A percentile compares a stretch with the other conserved stretches of the same genome.
Conservation (phyloP, 2,797 vertebrate genomes). For the Masticophis lateralis region DNA sequence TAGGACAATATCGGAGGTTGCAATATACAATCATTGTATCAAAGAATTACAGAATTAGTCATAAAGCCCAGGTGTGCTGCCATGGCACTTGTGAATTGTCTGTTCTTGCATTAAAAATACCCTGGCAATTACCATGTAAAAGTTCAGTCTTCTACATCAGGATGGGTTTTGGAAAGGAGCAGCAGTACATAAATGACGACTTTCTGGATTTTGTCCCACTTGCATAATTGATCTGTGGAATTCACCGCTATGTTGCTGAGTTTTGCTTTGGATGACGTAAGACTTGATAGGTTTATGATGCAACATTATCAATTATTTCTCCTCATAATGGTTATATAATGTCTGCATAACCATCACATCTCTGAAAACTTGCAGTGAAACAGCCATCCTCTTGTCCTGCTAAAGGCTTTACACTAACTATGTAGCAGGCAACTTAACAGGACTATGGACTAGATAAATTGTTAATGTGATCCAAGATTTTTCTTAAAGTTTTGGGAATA, state of each 20-base stretch:
- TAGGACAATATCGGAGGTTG: not conserved
- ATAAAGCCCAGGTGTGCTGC: not conserved
- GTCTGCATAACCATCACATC: not conserved
- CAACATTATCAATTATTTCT: no score
- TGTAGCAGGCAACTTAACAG: not conserved
- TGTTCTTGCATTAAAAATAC: not conserved
- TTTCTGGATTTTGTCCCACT: not conserved
- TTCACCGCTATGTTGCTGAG: not conserved
- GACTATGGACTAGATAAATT: not conserved
- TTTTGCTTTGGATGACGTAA: not conserved
- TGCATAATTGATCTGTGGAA: not conserved
- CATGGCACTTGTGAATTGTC: not conserved
- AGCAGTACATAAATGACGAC: no score
- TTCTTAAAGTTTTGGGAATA: not conserved
- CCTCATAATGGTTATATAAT: not conserved
- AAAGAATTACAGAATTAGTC: not conserved
- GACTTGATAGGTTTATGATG: not conserved
- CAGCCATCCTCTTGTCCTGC: no score
- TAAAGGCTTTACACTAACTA: not conserved
- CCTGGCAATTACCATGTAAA: not conserved
- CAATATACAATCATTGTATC: not conserved
- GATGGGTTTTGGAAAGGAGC: not conserved
- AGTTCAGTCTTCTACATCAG: not conserved
- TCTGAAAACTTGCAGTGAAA: not conserved
- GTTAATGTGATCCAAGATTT: not conserved